phyloP scores from a whole-genome alignment of 2,888 invertebrate species.

The Agrilus biguttatus region DNA sequence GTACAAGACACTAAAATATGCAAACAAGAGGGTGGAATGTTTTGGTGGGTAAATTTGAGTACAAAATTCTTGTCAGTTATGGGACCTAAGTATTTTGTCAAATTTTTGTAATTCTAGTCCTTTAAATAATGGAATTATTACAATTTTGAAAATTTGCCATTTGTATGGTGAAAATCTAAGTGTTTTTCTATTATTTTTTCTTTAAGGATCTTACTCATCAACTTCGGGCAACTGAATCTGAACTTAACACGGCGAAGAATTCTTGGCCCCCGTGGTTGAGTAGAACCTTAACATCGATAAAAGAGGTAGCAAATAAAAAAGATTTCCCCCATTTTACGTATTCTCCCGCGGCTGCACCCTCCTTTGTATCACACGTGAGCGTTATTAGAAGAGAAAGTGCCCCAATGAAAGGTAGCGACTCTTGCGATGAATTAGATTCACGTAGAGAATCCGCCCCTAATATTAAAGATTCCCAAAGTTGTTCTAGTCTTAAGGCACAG shows the following conservation, averaged over 20 bases:
- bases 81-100: no score
- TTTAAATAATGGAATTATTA: neutral
- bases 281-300: slow-evolving; percentile 72
- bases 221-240: slow-evolving; percentile 65
- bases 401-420: slow-evolving; percentile 21
- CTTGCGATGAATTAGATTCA: slow-evolving; percentile 16
- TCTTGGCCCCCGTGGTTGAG: slow-evolving; percentile 90
- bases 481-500: slow-evolving; percentile 26
- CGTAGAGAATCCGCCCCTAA: slow-evolving; percentile 27
- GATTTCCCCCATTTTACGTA: slow-evolving; percentile 27
- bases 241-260: slow-evolving; percentile 53
- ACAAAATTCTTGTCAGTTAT: no score
- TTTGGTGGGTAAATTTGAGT: no score
- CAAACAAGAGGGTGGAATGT: no score
- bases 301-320: slow-evolving; percentile 54
- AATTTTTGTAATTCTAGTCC: no score
- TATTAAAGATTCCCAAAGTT: slow-evolving; percentile 32
- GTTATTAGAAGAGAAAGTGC: slow-evolving; percentile 34
- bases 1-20: no score
- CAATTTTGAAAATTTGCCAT: neutral
- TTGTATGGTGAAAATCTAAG: neutral
- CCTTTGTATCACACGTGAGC: slow-evolving; percentile 30
- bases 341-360: slow-evolving; percentile 19
- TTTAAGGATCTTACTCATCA: slow-evolving; percentile 79
- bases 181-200: slow-evolving; percentile 5